These are phyloP conservation scores for Fregata magnificens DNA, from an alignment of 2,113 vertebrate genomes.

Conservation along the genomic window DNA sequence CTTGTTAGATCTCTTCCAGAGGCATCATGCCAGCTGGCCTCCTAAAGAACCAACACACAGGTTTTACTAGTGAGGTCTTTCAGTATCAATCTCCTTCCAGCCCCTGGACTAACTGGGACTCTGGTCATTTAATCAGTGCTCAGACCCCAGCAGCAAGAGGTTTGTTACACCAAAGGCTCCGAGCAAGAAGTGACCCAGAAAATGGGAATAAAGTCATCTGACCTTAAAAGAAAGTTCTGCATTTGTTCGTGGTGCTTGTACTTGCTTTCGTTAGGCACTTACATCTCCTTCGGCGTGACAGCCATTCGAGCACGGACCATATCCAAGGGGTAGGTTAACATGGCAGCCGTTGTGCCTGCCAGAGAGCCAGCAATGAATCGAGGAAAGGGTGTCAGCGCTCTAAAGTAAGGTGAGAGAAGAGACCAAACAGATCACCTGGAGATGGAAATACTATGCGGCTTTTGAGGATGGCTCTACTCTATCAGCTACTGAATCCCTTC, in stretches of 20 bases:
- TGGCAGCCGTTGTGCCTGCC: slow-evolving; percentile 89
- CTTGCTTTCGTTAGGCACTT: slow-evolving; percentile 49
- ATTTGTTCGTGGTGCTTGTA: neutral
- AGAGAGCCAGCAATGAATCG: slow-evolving; percentile 90
- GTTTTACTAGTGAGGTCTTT: neutral
- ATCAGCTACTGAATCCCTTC: neutral
- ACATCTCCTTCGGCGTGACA: slow-evolving; percentile 98
- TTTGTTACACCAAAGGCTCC: neutral
- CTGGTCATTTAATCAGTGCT: neutral
- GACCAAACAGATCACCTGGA: neutral
- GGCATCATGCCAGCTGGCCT: neutral
- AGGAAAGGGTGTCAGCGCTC: slow-evolving; percentile 87
- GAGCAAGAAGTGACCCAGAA: slow-evolving; percentile 16
- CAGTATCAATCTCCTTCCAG: neutral
- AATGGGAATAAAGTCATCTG: neutral
- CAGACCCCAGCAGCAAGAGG: neutral
- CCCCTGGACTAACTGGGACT: neutral
- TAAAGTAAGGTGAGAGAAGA: slow-evolving; percentile 50
- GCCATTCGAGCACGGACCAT: slow-evolving; percentile 98
- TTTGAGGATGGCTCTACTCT: neutral
- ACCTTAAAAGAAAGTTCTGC: neutral
- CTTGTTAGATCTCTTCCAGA: accelerated
- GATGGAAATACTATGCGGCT: neutral
- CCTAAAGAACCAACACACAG: neutral
- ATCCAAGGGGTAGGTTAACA: slow-evolving; percentile 94